These are phyloP conservation scores for Brachypalpus laphriformis DNA, from an alignment of 2,888 invertebrate species.

Conservation along the genomic window DNA sequence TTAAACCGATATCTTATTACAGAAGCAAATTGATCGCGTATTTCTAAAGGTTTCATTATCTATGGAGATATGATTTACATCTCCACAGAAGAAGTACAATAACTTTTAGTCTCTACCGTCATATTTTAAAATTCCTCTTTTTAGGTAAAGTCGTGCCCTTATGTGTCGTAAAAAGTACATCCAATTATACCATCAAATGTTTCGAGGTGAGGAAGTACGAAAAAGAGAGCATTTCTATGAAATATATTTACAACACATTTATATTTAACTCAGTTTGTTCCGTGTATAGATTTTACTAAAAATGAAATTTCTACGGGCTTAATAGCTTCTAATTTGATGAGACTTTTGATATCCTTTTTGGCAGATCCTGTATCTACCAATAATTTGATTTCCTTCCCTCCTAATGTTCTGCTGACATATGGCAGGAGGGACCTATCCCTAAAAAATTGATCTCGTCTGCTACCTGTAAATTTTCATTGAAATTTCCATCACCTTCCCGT, in stretches of 20 bases:
- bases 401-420: neutral
- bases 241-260: conserved; percentile 23
- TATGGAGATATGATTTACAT: too few species aligned
- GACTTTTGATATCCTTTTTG: neutral
- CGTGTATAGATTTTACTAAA: conserved; percentile 9
- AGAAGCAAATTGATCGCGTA: too few species aligned
- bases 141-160: too few species aligned
- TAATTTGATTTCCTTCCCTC: conserved; percentile 7
- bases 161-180: too few species aligned
- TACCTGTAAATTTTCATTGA: neutral
- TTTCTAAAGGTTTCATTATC: too few species aligned
- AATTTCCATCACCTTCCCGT: neutral
- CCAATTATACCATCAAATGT: too few species aligned
- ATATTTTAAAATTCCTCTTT: too few species aligned
- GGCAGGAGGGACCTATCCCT: conserved; percentile 13
- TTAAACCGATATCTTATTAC: too few species aligned
- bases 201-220: too few species aligned
- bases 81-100: too few species aligned
- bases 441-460: conserved; percentile 16
- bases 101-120: too few species aligned
- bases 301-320: neutral
- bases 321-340: too few species aligned
- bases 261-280: neutral
- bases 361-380: neutral
- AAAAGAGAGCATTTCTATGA: neutral